A percentile compares a stretch with the other conserved stretches of the same genome.
Evolutionary conservation across 1,140 invertebrate genomes (phyloP).

Genomic region (Drosophila bipectinata): DNA sequence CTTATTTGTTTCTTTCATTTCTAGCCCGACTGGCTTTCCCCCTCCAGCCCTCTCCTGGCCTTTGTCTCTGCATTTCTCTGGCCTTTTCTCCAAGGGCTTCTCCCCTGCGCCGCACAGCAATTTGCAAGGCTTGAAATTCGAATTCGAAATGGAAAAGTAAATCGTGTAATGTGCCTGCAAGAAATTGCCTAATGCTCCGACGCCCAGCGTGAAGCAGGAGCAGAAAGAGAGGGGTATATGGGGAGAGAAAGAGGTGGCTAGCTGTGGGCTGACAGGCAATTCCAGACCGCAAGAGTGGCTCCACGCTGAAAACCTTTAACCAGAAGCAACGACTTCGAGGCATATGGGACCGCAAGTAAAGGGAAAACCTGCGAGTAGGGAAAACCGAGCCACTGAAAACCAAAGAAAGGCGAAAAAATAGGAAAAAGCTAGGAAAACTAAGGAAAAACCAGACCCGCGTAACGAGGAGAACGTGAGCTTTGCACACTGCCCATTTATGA

Average conservation of each 20-base stretch:
- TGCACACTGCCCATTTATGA: slow-evolving; percentile 65
- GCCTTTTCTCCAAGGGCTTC: slow-evolving; percentile 33
- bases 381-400: slow-evolving; percentile 26
- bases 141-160: slow-evolving; percentile 77
- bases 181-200: slow-evolving; percentile 75
- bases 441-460: slow-evolving; percentile 49
- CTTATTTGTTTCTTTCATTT: slow-evolving; percentile 66
- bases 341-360: slow-evolving; percentile 62
- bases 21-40: slow-evolving; percentile 17
- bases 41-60: not conserved
- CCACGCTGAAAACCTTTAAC: slow-evolving; percentile 67
- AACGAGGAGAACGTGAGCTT: slow-evolving; percentile 74
- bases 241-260: not conserved
- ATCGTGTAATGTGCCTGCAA: slow-evolving; percentile 80
- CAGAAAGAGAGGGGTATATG: not conserved
- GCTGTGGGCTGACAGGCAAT: slow-evolving; percentile 46
- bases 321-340: slow-evolving; percentile 69
- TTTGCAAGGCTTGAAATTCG: slow-evolving; percentile 78
- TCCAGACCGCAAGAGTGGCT: slow-evolving; percentile 68
- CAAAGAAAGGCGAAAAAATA: slow-evolving; percentile 7
- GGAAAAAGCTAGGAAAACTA: slow-evolving; percentile 10
- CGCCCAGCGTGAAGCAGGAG: slow-evolving; percentile 19
- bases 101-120: slow-evolving; percentile 57
- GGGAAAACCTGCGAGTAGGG: slow-evolving; percentile 16
- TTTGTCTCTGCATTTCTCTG: not conserved